Evolutionary conservation across 2,113 vertebrate species (phyloP).

Genomic region (Megaceryle torquata): DNA sequence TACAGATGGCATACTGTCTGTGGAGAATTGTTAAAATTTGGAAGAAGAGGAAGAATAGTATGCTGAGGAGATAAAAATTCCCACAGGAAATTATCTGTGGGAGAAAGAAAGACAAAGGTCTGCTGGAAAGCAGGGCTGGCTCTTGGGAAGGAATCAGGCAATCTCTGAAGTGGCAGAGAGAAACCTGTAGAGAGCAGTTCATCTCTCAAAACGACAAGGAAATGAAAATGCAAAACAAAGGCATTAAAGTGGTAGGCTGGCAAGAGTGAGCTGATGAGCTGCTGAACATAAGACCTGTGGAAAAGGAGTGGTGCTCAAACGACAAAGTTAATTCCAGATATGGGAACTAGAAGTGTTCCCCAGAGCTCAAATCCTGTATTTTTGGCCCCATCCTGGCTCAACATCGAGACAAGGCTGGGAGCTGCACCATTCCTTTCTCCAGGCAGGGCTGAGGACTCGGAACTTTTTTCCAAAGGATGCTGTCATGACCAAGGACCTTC

Average conservation of each 20-base stretch:
- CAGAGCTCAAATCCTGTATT: background rate
- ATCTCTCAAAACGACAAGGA: background rate
- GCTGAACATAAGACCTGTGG: background rate
- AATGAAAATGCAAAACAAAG: background rate
- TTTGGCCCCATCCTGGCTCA: background rate
- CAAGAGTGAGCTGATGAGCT: background rate
- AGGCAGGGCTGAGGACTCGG: background rate
- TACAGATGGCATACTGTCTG: constrained; percentile 53
- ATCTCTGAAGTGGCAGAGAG: background rate
- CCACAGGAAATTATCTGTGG: background rate
- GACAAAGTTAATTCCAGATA: background rate
- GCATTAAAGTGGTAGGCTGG: background rate
- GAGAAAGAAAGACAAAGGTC: background rate
- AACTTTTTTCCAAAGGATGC: rapidly evolving
- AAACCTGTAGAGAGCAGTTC: background rate
- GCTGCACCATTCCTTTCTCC: background rate
- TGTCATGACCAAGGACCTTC: background rate
- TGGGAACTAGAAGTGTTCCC: background rate
- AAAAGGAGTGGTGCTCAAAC: background rate
- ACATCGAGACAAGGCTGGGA: background rate
- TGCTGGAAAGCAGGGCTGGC: background rate
- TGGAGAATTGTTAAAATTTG: constrained; percentile 7
- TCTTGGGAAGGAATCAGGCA: background rate
- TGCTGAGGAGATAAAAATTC: background rate
- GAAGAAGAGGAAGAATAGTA: background rate